Conservation (phyloP, 2,113 vertebrate genomes). For the Caloenas nicobarica region DNA sequence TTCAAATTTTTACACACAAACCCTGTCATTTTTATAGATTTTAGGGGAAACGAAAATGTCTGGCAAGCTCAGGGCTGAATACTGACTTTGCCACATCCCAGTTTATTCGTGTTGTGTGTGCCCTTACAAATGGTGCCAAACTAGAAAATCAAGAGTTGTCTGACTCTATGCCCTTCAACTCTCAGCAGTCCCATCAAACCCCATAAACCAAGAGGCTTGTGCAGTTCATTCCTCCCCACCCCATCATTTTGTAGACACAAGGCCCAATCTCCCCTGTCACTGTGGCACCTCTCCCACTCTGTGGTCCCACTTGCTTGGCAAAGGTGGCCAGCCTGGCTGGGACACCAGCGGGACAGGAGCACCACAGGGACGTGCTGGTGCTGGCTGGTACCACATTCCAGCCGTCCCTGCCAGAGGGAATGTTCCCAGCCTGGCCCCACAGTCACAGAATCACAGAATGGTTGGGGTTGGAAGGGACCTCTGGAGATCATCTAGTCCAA, state of each 20-base stretch:
- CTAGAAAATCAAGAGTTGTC: neutral
- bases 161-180: neutral
- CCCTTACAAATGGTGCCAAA: neutral
- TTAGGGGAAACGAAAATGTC: neutral
- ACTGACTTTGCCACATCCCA: neutral
- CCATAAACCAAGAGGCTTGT: neutral
- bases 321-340: neutral
- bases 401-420: neutral
- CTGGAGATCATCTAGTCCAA: too few relatives aligned
- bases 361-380: neutral
- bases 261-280: neutral
- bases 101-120: neutral
- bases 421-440: neutral
- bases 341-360: neutral
- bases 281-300: neutral
- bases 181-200: neutral
- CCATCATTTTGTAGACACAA: neutral
- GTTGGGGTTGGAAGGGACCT: too few relatives aligned
- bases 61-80: neutral
- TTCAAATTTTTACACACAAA: neutral
- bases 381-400: rapidly evolving
- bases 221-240: neutral
- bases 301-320: rapidly evolving
- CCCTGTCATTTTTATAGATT: neutral
- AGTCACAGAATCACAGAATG: too few relatives aligned